These are phyloP conservation scores for Scleropages formosus DNA, from an alignment of 2,797 vertebrate genomes.

Conservation along the genomic window DNA sequence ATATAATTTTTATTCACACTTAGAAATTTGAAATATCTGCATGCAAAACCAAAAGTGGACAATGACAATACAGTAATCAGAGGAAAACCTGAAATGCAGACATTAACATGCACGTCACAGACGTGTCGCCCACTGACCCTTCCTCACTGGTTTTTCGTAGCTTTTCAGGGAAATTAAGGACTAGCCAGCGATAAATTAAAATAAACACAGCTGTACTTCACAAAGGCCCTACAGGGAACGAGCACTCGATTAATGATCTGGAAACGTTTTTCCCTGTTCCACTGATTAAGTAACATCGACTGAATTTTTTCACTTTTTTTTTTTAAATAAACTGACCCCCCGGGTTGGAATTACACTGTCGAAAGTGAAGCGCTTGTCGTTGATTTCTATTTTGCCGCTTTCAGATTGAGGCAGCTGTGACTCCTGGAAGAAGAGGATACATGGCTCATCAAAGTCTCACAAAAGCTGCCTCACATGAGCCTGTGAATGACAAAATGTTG, in stretches of 20 bases:
- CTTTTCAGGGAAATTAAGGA: slow-evolving; percentile 66
- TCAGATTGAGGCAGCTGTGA: slow-evolving; percentile 80
- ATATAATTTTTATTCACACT: neutral
- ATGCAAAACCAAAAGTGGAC: neutral
- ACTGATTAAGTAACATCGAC: slow-evolving; percentile 97
- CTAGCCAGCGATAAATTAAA: slow-evolving; percentile 57
- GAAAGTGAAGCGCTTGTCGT: slow-evolving; percentile 75
- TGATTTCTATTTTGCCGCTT: slow-evolving; percentile 82
- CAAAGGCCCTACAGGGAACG: slow-evolving; percentile 80
- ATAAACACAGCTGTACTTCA: slow-evolving; percentile 69
- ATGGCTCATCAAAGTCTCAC: slow-evolving; percentile 80
- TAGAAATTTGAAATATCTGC: neutral
- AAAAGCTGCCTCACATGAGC: slow-evolving; percentile 68
- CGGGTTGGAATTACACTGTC: slow-evolving; percentile 79
- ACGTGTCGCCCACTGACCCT: slow-evolving; percentile 35
- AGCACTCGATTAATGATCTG: slow-evolving; percentile 91
- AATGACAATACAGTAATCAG: neutral
- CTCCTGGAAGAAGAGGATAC: slow-evolving; percentile 89
- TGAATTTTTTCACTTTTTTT: slow-evolving; percentile 92
- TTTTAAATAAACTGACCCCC: slow-evolving; percentile 90
- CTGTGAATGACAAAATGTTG: slow-evolving; percentile 67
- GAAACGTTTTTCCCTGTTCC: slow-evolving; percentile 92
- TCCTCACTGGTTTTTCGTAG: slow-evolving; percentile 69
- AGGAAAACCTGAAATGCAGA: neutral
- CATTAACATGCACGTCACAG: neutral